Evolutionary conservation across 2,113 vertebrate species (phyloP), one percentile per base, ranked within the genome.

Genomic region (Melanotaenia duboulayi): DNA sequence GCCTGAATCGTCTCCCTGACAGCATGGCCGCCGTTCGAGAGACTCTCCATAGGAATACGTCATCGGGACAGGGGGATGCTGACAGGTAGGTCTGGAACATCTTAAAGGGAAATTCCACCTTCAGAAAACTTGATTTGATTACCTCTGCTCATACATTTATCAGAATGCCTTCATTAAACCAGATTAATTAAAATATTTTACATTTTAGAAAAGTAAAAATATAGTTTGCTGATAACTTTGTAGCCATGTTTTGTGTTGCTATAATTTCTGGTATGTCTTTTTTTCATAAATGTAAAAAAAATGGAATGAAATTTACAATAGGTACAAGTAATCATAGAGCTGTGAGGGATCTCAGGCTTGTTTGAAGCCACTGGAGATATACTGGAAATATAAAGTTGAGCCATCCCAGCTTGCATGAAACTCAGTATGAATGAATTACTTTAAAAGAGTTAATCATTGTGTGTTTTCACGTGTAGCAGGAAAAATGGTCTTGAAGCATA

Each of bases 21-120:
- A 95, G 96, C 56, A 97, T 98, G 96, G 91, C 96, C n/a, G 94
- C 95, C 0, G 97, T 99, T 48, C 89, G 97, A 23, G 98, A 99
- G 91, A 97, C 95, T 0, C 90, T 98, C 12, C 96, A 97, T 73
- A 94, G 95, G 0, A 95, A 96, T 2, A 80, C 95, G 0, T 94
- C 96, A 0, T 86, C 96, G 3, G 96, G 97, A 24, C 96, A 98
- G 0, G 97, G 96, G 22, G 98, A 99, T 7, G 97, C 96, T 8
- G 98, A 99, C 95, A 99, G 98, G 98, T 99, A 85, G 42, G 93
- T 42, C 44, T 11, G 8, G 22, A 62, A 37, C 25, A 20, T 40
- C 75, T 69, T 17, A 4, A 46, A 32, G 20, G 19, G 55, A 22
- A 50, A n/a, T 42, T n/a, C 65, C 14, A 25, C 32, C 37, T 11